Evolutionary conservation across 2,113 vertebrate genomes (phyloP), one percentile per base, ranked within the genome.

Genomic region (Porphyrio hochstetteri): DNA sequence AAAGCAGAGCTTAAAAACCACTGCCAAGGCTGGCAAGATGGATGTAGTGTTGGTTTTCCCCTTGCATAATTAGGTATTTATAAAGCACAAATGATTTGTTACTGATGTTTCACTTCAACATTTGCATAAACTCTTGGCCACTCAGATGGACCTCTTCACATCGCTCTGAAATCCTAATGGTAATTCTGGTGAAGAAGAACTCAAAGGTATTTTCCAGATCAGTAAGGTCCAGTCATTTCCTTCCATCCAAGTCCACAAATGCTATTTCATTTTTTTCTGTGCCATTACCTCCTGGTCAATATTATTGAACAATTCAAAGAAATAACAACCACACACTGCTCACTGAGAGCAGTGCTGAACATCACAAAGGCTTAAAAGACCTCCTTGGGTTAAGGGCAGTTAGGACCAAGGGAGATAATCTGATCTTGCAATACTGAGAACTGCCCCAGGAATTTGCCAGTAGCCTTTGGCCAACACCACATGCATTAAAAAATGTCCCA

Each of bases 51-150:
- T 94, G 75, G 7, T 88, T 95, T 96, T 92, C 9, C 38, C 60
- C 61, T 83, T 82, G 86, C 94, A 96, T 96, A 98, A 97, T 97
- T 97, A 97, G 92, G 83, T 95, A 97, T 96, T 97, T 97, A 97
- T 89, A 97, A 88, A 96, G 85, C 79, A 96, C 90, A 97, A 96
- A 97, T 84, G 31, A 96, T 92, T 97, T 97, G 95, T 97, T 92
- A 86, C 83, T 97, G 93, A 96, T 95, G 71, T 88, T 97, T 96
- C 92, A 93, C 75, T 95, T 95, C 65, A 93, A 94, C 25, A 97
- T 98, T 97, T 98, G 91, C 96, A 97, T 97, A 97, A 97, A 97
- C 69, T 96, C 81, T 97, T 97, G 96, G 92, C 90, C 96, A 95
- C 88, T 93, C 68, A 81, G 84, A 76, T 75, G 82, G 93, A 95